These are phyloP conservation scores for Perithous albicinctus DNA, from an alignment of 2,888 invertebrate genomes.

Conservation along the genomic window DNA sequence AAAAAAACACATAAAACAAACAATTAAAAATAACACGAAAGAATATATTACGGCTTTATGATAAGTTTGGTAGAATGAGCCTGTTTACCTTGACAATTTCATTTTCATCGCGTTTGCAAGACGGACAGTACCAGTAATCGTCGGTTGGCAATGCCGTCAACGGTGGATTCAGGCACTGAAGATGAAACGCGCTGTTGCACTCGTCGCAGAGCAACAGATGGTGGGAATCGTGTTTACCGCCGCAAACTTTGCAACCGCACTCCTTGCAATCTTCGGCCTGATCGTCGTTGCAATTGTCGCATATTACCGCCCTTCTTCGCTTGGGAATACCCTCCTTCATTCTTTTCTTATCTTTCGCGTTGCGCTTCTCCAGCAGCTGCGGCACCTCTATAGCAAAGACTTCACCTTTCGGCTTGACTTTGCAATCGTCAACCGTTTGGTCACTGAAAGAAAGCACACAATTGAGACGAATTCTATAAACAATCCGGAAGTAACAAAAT, in stretches of 20 bases:
- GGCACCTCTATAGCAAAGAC: slow-evolving; percentile 88
- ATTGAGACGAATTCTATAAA: neutral
- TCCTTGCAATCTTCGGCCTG: slow-evolving; percentile 88
- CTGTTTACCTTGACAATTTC: slow-evolving; percentile 87
- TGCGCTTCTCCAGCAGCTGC: slow-evolving; percentile 85
- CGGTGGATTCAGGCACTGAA: slow-evolving; percentile 90
- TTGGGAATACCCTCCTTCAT: slow-evolving; percentile 81
- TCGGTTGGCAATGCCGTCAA: slow-evolving; percentile 89
- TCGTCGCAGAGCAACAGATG: slow-evolving; percentile 93
- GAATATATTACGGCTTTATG: neutral
- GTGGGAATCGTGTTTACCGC: slow-evolving; percentile 90
- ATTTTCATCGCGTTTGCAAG: slow-evolving; percentile 90
- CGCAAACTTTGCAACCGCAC: slow-evolving; percentile 91
- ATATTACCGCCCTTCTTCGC: slow-evolving; percentile 87
- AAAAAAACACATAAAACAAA: too few species aligned
- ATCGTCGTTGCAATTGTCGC: slow-evolving; percentile 89
- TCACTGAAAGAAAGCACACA: neutral
- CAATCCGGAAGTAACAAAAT: neutral
- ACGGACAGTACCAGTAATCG: slow-evolving; percentile 92
- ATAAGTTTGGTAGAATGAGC: neutral
- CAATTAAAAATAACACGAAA: too few species aligned
- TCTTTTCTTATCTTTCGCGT: slow-evolving; percentile 82
- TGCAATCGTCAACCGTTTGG: slow-evolving; percentile 86
- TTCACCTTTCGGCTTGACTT: slow-evolving; percentile 87
- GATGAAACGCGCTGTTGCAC: slow-evolving; percentile 91